phyloP scores from a whole-genome alignment of 2,888 invertebrate genomes.

The Drepana falcataria region DNA sequence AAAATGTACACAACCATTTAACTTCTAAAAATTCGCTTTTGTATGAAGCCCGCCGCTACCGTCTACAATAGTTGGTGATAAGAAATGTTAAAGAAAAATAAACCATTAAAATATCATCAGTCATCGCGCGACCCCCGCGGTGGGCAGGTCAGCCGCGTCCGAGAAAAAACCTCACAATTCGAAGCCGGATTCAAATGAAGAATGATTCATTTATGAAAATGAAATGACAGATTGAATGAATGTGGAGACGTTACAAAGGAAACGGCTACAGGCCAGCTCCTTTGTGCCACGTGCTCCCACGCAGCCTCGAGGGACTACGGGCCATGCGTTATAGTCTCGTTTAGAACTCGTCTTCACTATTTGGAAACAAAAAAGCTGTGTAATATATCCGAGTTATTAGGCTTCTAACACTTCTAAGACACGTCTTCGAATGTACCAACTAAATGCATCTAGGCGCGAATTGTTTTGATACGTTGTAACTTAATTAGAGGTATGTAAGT shows the following conservation, averaged over 20 bases:
- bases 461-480: too few relatives aligned
- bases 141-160: slow-evolving; percentile 68
- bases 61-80: slow-evolving; percentile 68
- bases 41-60: slow-evolving; percentile 27
- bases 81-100: slow-evolving; percentile 74
- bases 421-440: too few relatives aligned
- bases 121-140: slow-evolving; percentile 68
- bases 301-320: slow-evolving; percentile 27
- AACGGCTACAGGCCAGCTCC: slow-evolving; percentile 56
- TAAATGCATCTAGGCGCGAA: too few relatives aligned
- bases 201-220: slow-evolving; percentile 78
- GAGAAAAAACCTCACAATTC: slow-evolving; percentile 65
- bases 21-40: slow-evolving; percentile 23
- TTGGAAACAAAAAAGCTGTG: too few relatives aligned
- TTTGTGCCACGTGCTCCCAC: slow-evolving; percentile 58
- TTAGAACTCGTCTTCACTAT: not conserved
- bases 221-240: slow-evolving; percentile 76
- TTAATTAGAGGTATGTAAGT: too few relatives aligned
- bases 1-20: slow-evolving; percentile 5
- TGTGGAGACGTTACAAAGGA: slow-evolving; percentile 54
- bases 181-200: slow-evolving; percentile 70
- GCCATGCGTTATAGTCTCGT: not conserved
- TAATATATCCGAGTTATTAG: too few relatives aligned
- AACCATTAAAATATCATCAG: slow-evolving; percentile 77
- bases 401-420: too few relatives aligned